Evolutionary conservation across 92 coral and sea anemone genomes (phyloP), one percentile per base, ranked within the genome.

Genomic region (Umimayanthus kanabou): DNA sequence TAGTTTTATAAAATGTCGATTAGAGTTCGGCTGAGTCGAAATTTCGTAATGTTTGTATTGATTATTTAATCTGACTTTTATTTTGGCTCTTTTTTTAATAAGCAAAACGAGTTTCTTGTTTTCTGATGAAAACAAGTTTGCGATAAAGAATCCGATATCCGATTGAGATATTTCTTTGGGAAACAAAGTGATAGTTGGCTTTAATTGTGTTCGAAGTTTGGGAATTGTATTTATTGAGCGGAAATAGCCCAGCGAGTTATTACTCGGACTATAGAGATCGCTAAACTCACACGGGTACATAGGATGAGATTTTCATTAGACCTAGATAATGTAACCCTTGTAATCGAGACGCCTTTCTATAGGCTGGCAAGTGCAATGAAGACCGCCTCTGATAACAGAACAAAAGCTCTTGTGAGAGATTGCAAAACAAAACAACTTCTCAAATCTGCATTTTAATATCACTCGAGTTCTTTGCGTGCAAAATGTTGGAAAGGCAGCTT

Each of bases 361-460:
- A 83, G 87, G 87, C 78, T 45, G 40, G 61, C 39, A 45, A 26
- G 87, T 70, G 64, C 87, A 83, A 69, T 47, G 57, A 28, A 70
- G 18, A n/a, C 43, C 87, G 87, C 87, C 87, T 43, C 78, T 83
- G 66, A 45, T 28, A 7, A 28, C 65, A 69, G 5, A 43, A 83
- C 87, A 83, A 83, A 69, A 83, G 87, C 71, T 64, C 37, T 64
- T 81, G 76, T 81, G 85, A 42, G 74, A 81, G 10, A 61, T 69
- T 28, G 43, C 78, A 83, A 69, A 71, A 83, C 87, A 83, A 83
- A 65, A 26, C 66, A 47, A 42, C 5, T 15, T 71, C 87, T 42
- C 25, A 28, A 26, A 71, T 83, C 67, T 83, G 87, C 87, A 83
- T 83, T 83, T 83, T 83, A 83, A 83, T 83, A 64, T 28, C 9